Evolutionary conservation across 2,888 invertebrate genomes (phyloP), one percentile per base, ranked within the genome.

Genomic region (Perithous albicinctus): DNA sequence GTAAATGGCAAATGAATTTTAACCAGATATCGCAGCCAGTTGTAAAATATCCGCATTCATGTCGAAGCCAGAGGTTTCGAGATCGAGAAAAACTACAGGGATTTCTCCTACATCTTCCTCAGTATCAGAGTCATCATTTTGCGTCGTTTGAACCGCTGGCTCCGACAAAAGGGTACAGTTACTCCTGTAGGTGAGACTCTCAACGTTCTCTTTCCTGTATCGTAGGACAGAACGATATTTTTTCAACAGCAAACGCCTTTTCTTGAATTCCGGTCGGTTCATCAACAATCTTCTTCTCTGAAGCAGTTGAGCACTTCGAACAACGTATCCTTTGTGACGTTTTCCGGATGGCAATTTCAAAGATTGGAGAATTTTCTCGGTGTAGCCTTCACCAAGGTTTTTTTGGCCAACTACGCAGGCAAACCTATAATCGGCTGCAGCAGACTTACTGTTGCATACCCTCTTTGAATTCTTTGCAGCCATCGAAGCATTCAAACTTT

Each of bases 401-500:
- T 86, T 85, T 43, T 84, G 84, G 4, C 35, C 69, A 0, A 85
- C 80, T n/a, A 56, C 72, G 70, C 67, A 81, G 15, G 84, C 83
- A 73, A 76, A 85, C 0, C 86, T 74, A 67, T 59, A 82, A 54
- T 86, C 84, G 1, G 84, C 75, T 8, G 83, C 82, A 15, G 41
- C 79, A 32, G 73, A 35, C 15, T 32, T 1, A 10, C 85, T 85
- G 2, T 75, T 80, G 46, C 80, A 85, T 23, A 29, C 20, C 15
- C 73, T 38, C 80, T 85, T 86, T 1, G 85, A 84, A 5, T 2
- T 7, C 38, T 38, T 38, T 5, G 4, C 8, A 5, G 82, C 72
- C 79, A 86, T 85, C 12, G 70, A 82, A 23, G 81, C 69, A 79
- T 85, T 84, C 0, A 85, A 41, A 70, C 82, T 85, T 61, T 86